Conservation (phyloP, 2,113 vertebrate species). For the Albula goreensis region DNA sequence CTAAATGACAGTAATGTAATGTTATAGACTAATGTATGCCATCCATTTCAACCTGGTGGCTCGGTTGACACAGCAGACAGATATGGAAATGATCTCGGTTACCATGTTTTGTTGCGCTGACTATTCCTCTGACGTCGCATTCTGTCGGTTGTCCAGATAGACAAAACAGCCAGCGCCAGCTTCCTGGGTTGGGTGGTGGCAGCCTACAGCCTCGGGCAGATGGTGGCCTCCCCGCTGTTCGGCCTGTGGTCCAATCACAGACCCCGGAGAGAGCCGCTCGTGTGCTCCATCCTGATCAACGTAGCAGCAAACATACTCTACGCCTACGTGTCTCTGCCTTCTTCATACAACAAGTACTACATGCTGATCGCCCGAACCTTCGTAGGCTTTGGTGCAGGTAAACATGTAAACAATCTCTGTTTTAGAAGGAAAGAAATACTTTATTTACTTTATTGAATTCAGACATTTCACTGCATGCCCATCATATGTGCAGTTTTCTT, state of each 20-base stretch:
- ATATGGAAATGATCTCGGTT: neutral
- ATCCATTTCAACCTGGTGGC: too few relatives aligned
- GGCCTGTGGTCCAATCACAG: conserved; percentile 93
- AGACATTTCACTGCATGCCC: too few relatives aligned
- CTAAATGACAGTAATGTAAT: too few relatives aligned
- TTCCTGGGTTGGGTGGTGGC: conserved; percentile 98
- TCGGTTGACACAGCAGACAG: neutral
- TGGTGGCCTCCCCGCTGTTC: conserved; percentile 90
- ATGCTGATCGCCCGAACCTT: conserved; percentile 84
- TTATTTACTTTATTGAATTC: too few relatives aligned
- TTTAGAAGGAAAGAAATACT: too few relatives aligned
- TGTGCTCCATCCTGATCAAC: conserved; percentile 84
- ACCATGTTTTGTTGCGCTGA: neutral
- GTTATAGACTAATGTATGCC: too few relatives aligned
- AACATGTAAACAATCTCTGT: too few relatives aligned
- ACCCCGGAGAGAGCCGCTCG: conserved; percentile 83
- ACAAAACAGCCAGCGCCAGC: conserved; percentile 75
- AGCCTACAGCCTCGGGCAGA: conserved; percentile 91
- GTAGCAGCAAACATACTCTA: conserved; percentile 88
- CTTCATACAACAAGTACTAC: conserved; percentile 85
- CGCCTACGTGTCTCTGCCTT: conserved; percentile 80
- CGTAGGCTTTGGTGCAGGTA: conserved; percentile 96
- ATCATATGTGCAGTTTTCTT: too few relatives aligned
- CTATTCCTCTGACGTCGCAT: neutral
- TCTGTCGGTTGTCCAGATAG: conserved; percentile 69